A percentile compares a stretch with the other conserved stretches of the same genome.
phyloP scores from a whole-genome alignment of 2,888 invertebrate genomes.

The Scrobipalpa atriplicella region DNA sequence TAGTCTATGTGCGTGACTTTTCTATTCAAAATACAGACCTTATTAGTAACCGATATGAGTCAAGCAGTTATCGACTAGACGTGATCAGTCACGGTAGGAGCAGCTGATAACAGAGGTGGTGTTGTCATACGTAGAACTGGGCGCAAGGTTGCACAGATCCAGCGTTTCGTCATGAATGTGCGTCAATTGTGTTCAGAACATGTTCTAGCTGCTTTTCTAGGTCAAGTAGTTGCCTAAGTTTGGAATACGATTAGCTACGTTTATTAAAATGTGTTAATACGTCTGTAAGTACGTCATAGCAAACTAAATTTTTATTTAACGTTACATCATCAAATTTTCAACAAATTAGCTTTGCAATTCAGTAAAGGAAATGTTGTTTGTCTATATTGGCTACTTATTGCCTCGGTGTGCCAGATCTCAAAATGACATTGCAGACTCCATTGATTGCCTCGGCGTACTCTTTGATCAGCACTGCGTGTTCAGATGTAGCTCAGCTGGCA shows the following conservation, averaged over 20 bases:
- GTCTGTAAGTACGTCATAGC: background rate
- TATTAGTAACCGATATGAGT: slow-evolving; percentile 47
- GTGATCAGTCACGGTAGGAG: slow-evolving; percentile 63
- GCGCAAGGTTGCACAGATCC: slow-evolving; percentile 13
- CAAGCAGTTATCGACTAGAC: slow-evolving; percentile 58
- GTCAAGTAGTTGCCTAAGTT: slow-evolving; percentile 12
- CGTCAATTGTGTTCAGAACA: background rate
- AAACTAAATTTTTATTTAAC: background rate
- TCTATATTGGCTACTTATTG: no score
- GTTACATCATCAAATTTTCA: no score
- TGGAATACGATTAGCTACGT: background rate
- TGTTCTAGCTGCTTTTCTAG: slow-evolving; percentile 7
- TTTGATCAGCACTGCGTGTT: no score
- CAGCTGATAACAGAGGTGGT: slow-evolving; percentile 42
- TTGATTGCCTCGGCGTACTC: no score
- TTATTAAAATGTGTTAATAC: background rate
- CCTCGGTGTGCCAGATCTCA: no score
- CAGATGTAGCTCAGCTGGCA: background rate
- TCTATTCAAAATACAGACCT: background rate
- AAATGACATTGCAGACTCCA: no score
- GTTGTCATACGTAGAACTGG: slow-evolving; percentile 15
- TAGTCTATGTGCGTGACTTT: slow-evolving; percentile 26
- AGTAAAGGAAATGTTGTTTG: no score
- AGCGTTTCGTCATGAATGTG: slow-evolving; percentile 5
- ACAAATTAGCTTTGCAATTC: no score